A percentile compares a stretch with the other conserved stretches of the same genome.
Evolutionary conservation across 2,888 invertebrate species (phyloP).

Genomic region (Bombylius discolor): DNA sequence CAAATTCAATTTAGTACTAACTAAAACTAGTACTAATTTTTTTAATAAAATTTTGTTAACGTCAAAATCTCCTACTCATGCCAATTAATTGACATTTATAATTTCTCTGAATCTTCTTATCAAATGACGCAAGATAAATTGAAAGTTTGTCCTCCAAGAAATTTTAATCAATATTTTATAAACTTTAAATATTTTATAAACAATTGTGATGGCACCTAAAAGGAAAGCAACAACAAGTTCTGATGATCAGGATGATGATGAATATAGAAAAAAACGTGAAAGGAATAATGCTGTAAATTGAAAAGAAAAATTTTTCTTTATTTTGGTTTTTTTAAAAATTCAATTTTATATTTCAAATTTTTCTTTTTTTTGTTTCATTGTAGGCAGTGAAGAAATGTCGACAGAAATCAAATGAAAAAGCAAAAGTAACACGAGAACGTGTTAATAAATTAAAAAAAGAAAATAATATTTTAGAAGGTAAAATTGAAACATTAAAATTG

Average conservation of each 20-base stretch:
- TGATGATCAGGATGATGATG: constrained; percentile 22
- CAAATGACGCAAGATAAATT: no score
- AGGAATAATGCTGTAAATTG: constrained; percentile 31
- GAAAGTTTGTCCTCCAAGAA: no score
- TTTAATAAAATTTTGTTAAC: no score
- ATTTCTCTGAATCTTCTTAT: no score
- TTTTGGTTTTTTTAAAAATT: no score
- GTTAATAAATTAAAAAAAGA: constrained; percentile 5
- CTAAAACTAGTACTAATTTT: no score
- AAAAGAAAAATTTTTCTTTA: background rate
- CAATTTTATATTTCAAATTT: background rate
- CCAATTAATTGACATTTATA: no score
- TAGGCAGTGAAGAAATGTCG: constrained; percentile 12
- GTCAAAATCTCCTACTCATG: no score
- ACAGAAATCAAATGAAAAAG: constrained; percentile 9
- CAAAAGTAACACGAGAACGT: constrained; percentile 5
- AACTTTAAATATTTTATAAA: background rate
- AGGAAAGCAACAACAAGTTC: constrained; percentile 27
- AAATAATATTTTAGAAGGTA: constrained; percentile 4
- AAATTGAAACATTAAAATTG: constrained; percentile 4
- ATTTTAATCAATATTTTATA: no score
- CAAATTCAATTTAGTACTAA: no score
- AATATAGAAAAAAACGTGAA: constrained; percentile 30
- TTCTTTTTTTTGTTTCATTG: background rate
- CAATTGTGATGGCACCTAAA: constrained; percentile 26